Base-by-base conservation (phyloP, 2,888 invertebrate genomes). In the Epistrophella euchroma region DNA sequence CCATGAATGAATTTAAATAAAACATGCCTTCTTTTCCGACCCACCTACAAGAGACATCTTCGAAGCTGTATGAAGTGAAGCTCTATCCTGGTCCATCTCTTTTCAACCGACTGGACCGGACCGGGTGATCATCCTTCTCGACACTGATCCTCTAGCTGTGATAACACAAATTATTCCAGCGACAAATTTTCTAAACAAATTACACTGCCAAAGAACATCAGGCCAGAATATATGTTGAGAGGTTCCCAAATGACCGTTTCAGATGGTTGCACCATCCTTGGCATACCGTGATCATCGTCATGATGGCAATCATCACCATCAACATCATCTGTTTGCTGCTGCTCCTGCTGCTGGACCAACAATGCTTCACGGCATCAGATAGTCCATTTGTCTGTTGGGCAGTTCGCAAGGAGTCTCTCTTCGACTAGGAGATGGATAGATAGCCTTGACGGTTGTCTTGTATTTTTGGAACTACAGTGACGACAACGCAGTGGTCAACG, bases 151-250 rank as follows among this genome's bases (percentile, higher is more conserved):
- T 79, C 84, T 84, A 75, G 84, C 84, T 71, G 84, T 75, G 84
- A 84, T 84, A 84, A 84, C 80, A 84, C 84, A 84, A 84, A 84
- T 84, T 84, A 84, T 84, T 84, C 84, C 79, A 84, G 84, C 66
- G 84, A 84, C 84, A 84, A 84, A 80, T 84, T 84, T 80, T 79
- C 74, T 84, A 84, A 84, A 80, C 84, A 84, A 84, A 84, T 84
- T 84, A 84, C 84, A 84, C 66, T 79, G 80, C 64, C 56, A 75
- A 56, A 72, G 64, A 84, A 84, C 84, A 84, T 80, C 79, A 80
- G 79, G 79, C 79, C 84, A 84, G 79, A n/a, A n/a, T n/a, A n/a
- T 58, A 83, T 78, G 83, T 83, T 75, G 75, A 75, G 64, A 72
- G 74, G 70, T 80, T 75, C 84, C 66, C 66, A 75, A 84, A 74